Conservation (phyloP, 2,113 vertebrate genomes). For the Neolamprologus caudopunctatus region DNA sequence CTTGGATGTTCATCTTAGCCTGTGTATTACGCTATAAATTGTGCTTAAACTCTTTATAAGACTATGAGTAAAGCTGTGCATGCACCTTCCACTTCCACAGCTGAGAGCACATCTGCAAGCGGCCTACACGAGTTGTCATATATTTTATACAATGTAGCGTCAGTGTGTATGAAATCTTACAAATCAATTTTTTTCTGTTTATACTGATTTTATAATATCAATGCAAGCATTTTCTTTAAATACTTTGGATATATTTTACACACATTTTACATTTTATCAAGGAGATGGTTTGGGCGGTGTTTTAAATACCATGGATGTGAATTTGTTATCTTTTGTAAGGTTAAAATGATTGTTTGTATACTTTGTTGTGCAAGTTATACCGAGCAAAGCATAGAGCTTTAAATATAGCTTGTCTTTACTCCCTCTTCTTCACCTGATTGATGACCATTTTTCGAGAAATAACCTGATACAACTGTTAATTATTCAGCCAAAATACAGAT, state of each 20-base stretch:
- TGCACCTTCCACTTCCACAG: constrained; percentile 55
- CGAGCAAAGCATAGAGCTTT: neutral
- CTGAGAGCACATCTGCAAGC: constrained; percentile 10
- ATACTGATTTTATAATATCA: constrained; percentile 22
- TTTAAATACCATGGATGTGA: constrained; percentile 38
- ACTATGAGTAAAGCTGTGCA: constrained; percentile 51
- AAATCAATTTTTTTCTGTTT: constrained; percentile 5
- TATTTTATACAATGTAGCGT: neutral
- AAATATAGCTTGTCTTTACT: neutral
- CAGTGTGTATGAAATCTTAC: neutral
- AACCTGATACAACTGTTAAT: neutral
- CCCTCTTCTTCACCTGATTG: neutral
- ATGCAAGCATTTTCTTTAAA: neutral
- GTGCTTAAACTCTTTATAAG: constrained; percentile 38
- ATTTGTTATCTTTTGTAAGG: constrained; percentile 29
- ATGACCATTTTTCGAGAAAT: neutral
- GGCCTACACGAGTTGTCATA: neutral
- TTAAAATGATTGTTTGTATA: constrained; percentile 14
- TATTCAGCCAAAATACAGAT: neutral
- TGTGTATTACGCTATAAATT: constrained; percentile 33
- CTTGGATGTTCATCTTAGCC: constrained; percentile 31
- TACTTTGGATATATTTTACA: constrained; percentile 11
- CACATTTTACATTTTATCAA: neutral
- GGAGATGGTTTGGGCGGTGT: neutral
- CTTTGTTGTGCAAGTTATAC: neutral